Evolutionary conservation across 2,113 vertebrate species (phyloP).

Genomic region (Emydura subglobosa): DNA sequence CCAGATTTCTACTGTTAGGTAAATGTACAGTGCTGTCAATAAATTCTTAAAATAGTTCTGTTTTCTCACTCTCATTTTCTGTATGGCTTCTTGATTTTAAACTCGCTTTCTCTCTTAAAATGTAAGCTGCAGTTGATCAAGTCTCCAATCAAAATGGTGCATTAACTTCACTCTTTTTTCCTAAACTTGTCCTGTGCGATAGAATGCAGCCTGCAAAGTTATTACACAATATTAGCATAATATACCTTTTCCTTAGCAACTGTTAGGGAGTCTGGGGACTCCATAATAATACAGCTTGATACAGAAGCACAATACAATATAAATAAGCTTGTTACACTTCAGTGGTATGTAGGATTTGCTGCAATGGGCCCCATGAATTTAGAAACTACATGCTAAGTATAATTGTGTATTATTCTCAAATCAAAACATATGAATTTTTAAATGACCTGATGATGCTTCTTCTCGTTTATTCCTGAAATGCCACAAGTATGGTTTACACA

Average conservation of each 20-base stretch:
- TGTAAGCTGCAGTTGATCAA: background rate
- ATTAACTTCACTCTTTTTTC: background rate
- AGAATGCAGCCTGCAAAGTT: conserved; percentile 20
- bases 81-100: conserved; percentile 35
- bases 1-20: conserved; percentile 35
- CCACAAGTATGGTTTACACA: conserved; percentile 49
- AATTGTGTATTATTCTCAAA: conserved; percentile 41
- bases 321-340: conserved; percentile 65
- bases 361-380: conserved; percentile 43
- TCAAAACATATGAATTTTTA: background rate
- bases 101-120: conserved; percentile 35
- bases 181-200: background rate
- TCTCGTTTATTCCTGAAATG: conserved; percentile 53
- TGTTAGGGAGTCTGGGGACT: conserved; percentile 28
- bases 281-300: conserved; percentile 48
- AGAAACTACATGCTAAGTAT: conserved; percentile 18
- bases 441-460: conserved; percentile 29
- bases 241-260: conserved; percentile 47
- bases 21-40: conserved; percentile 58
- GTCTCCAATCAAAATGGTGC: conserved; percentile 7
- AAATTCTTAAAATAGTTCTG: conserved; percentile 49
- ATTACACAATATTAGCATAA: conserved; percentile 58
- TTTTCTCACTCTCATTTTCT: conserved; percentile 43
- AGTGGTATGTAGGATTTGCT: background rate
- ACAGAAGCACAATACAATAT: conserved; percentile 64